Conservation (phyloP, 2,797 vertebrate genomes). For the Gadopsis bispinosus region DNA sequence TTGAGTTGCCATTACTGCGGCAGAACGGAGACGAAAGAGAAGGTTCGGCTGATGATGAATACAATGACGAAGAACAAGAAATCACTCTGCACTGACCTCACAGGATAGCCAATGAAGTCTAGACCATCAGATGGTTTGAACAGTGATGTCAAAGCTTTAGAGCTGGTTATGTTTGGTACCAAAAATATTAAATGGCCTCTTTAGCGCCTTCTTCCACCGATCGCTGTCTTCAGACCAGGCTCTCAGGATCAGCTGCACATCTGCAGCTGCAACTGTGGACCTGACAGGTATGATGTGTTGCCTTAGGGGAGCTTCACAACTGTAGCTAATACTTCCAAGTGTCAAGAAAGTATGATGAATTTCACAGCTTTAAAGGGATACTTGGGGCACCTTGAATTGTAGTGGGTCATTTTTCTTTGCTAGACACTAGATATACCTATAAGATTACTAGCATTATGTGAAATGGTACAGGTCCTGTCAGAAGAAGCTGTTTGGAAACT, state of each 20-base stretch:
- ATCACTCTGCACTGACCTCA: conserved; percentile 69
- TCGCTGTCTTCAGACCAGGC: neutral
- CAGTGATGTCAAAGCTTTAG: neutral
- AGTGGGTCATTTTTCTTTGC: conserved; percentile 12
- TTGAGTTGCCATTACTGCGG: conserved; percentile 88
- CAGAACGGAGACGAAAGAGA: conserved; percentile 56
- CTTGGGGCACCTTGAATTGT: conserved; percentile 13
- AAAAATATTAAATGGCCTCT: conserved; percentile 9
- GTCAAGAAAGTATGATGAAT: conserved; percentile 41
- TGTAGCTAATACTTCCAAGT: conserved; percentile 32
- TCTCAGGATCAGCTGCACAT: neutral
- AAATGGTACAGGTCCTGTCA: neutral
- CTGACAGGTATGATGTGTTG: conserved; percentile 38
- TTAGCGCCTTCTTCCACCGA: neutral
- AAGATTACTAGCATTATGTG: neutral
- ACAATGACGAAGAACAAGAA: conserved; percentile 76
- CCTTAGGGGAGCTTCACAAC: conserved; percentile 33
- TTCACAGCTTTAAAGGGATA: conserved; percentile 28
- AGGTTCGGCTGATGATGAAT: conserved; percentile 65
- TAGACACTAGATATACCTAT: neutral
- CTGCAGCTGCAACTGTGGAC: conserved; percentile 28
- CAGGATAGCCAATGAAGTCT: neutral
- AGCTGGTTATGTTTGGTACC: neutral
- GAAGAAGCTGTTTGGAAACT: neutral
- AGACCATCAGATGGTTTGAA: conserved; percentile 5